Evolutionary conservation across 2,797 vertebrate genomes (phyloP).

Genomic region (Arrhamphus sclerolepis): DNA sequence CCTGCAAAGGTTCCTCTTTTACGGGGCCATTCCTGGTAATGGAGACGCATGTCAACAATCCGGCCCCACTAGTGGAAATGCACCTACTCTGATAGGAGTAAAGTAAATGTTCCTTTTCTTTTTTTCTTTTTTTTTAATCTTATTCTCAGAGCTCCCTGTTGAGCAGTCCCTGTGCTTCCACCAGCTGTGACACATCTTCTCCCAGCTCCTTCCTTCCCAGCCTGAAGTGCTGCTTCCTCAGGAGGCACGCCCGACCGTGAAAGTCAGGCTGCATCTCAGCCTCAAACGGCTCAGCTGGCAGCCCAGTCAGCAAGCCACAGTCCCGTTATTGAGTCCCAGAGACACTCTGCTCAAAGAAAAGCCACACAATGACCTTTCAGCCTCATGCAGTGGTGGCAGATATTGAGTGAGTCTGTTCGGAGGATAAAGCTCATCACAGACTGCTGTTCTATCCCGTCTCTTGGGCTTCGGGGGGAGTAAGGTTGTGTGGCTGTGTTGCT

Average conservation of each 20-base stretch:
- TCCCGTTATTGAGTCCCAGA: slow-evolving; percentile 54
- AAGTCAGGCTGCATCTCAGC: slow-evolving; percentile 43
- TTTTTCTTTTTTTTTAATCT: background rate
- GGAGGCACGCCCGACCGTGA: slow-evolving; percentile 37
- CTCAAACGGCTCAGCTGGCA: slow-evolving; percentile 47
- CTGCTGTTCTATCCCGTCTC: slow-evolving; percentile 18
- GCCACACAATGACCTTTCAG: slow-evolving; percentile 61
- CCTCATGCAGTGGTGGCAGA: slow-evolving; percentile 37
- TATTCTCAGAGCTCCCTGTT: background rate
- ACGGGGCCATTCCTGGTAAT: too few species aligned
- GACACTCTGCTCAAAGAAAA: slow-evolving; percentile 53
- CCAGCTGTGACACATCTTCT: slow-evolving; percentile 16
- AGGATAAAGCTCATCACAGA: slow-evolving; percentile 58
- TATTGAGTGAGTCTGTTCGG: slow-evolving; percentile 58
- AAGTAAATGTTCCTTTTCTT: too few species aligned
- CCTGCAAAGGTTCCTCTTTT: too few species aligned
- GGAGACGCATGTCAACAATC: too few species aligned
- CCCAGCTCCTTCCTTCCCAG: slow-evolving; percentile 23
- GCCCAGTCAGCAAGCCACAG: slow-evolving; percentile 46
- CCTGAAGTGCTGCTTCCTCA: slow-evolving; percentile 26
- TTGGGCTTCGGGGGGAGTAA: slow-evolving; percentile 22
- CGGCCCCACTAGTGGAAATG: too few species aligned
- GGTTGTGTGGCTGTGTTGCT: slow-evolving; percentile 35
- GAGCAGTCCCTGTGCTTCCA: background rate
- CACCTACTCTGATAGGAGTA: too few species aligned